Conservation (phyloP, 2,113 vertebrate genomes). For the Danionella cerebrum region DNA sequence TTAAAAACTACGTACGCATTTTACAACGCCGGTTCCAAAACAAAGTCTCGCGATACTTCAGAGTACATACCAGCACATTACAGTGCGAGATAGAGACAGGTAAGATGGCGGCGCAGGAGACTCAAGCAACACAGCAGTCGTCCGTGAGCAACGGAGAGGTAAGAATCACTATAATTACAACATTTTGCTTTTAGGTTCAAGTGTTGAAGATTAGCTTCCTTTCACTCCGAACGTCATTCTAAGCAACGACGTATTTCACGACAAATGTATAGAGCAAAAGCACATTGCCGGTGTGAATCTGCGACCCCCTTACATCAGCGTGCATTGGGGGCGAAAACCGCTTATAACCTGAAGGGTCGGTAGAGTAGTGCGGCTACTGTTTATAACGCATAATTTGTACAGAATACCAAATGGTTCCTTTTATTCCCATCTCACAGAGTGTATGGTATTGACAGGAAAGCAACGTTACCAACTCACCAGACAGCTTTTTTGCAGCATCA, state of each 20-base stretch:
- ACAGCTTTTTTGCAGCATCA: not conserved
- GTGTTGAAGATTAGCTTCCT: not conserved
- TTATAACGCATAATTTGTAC: not conserved
- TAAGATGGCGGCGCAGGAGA: constrained; percentile 75
- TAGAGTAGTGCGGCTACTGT: not conserved
- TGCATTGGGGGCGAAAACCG: not conserved
- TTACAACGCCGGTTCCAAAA: constrained; percentile 23
- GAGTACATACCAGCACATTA: constrained; percentile 40
- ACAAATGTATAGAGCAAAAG: not conserved
- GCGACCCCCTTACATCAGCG: constrained; percentile 16
- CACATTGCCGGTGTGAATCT: constrained; percentile 29
- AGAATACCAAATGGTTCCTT: not conserved
- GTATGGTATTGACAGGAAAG: too few species aligned
- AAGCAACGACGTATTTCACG: not conserved
- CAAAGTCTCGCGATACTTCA: constrained; percentile 53
- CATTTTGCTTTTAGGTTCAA: not conserved
- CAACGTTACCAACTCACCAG: too few species aligned
- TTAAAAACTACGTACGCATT: too few species aligned
- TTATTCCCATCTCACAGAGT: not conserved
- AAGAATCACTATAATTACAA: constrained; percentile 49
- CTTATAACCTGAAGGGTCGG: not conserved
- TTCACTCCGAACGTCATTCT: not conserved
- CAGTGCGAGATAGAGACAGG: constrained; percentile 62
- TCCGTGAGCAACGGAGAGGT: constrained; percentile 70
- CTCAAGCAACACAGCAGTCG: constrained; percentile 49